These are phyloP conservation scores for Cyprinodon variegatus DNA, from an alignment of 2,113 vertebrate species.

Conservation along the genomic window DNA sequence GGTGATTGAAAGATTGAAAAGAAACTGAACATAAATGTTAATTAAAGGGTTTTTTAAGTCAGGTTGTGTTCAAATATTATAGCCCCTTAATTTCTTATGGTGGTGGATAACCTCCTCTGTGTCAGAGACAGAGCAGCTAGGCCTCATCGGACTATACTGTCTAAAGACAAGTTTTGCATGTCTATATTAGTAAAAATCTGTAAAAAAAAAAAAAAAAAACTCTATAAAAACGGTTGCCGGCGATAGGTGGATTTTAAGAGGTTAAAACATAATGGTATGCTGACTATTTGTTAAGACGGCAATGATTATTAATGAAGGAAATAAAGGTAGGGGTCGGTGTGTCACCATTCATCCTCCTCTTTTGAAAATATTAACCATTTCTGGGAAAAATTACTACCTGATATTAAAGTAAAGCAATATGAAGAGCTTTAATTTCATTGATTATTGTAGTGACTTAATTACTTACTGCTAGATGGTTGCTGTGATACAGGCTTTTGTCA, in stretches of 20 bases:
- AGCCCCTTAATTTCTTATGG: not conserved
- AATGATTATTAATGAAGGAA: not conserved
- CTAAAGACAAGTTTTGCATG: too few species aligned
- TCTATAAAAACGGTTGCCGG: too few species aligned
- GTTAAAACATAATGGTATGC: too few species aligned
- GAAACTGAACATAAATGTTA: constrained; percentile 20
- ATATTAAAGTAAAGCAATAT: too few species aligned
- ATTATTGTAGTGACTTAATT: too few species aligned
- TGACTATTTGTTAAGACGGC: not conserved
- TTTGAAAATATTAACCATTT: not conserved
- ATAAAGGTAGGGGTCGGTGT: not conserved
- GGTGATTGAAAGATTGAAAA: constrained; percentile 38
- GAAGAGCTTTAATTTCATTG: too few species aligned
- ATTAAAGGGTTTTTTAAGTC: not conserved
- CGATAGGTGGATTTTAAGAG: too few species aligned
- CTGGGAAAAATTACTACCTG: too few species aligned
- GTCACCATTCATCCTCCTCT: not conserved
- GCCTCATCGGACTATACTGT: not conserved
- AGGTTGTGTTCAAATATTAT: not conserved
- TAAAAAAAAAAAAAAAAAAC: too few species aligned
- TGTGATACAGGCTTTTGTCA: too few species aligned
- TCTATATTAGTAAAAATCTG: too few species aligned
- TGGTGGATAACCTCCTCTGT: not conserved
- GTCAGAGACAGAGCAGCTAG: not conserved
- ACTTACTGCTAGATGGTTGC: too few species aligned